Conservation (phyloP, 2,888 invertebrate species). For the Acanthacorydalis orientalis region DNA sequence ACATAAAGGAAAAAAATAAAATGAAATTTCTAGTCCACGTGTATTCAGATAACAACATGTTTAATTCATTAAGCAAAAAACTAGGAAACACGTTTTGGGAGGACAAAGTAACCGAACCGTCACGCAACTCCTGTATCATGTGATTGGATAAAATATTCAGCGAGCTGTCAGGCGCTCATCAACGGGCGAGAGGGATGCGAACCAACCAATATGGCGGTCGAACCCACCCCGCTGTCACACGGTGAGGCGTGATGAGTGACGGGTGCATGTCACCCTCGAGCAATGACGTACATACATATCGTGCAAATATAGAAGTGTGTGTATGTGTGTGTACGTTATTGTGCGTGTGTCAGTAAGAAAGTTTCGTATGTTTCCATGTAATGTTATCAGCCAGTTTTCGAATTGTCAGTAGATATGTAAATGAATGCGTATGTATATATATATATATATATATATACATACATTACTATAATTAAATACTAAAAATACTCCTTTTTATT, state of each 20-base stretch:
- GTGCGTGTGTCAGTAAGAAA: not conserved
- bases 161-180: conserved; percentile 4
- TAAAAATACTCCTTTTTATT: no score
- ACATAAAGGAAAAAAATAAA: no score
- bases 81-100: not conserved
- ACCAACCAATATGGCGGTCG: not conserved
- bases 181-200: not conserved
- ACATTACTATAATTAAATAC: no score
- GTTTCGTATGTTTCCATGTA: not conserved
- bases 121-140: conserved; percentile 1
- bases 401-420: no score
- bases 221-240: not conserved
- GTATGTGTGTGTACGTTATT: not conserved
- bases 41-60: not conserved
- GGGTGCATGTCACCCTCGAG: no score
- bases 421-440: no score
- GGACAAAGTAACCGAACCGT: not conserved
- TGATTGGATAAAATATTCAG: conserved; percentile 6
- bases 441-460: no score
- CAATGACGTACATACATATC: no score
- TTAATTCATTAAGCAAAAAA: not conserved
- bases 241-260: not conserved
- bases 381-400: no score
- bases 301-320: not conserved
- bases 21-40: no score